Evolutionary conservation across 2,888 invertebrate genomes (phyloP).

Genomic region (Phaonia tiefii): DNA sequence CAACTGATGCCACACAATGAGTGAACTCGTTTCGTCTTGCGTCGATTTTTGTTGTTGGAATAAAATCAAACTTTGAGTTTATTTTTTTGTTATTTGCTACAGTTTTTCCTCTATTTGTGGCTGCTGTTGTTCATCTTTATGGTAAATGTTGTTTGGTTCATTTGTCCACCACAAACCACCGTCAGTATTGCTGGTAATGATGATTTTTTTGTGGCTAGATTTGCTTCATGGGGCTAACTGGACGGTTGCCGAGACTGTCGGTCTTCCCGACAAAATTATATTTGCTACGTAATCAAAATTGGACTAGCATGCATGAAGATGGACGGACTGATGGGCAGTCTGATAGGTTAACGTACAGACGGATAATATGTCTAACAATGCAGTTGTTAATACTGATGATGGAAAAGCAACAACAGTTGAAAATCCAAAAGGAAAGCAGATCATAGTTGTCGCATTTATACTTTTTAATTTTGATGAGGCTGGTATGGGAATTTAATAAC

Average conservation of each 20-base stretch:
- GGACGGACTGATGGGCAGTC: neutral
- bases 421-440: slow-evolving; percentile 64
- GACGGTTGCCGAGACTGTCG: slow-evolving; percentile 26
- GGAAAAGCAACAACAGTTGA: slow-evolving; percentile 33
- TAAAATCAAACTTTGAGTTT: slow-evolving; percentile 59
- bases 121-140: slow-evolving; percentile 18
- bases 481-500: no score
- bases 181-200: slow-evolving; percentile 38
- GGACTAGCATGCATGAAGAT: slow-evolving; percentile 38
- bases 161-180: slow-evolving; percentile 59
- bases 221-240: slow-evolving; percentile 53
- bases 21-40: slow-evolving; percentile 62
- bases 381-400: slow-evolving; percentile 61
- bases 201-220: slow-evolving; percentile 56
- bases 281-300: slow-evolving; percentile 63
- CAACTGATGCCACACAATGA: slow-evolving; percentile 66
- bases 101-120: slow-evolving; percentile 17
- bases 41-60: slow-evolving; percentile 34
- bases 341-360: slow-evolving; percentile 39
- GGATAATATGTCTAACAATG: slow-evolving; percentile 48
- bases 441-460: slow-evolving; percentile 61
- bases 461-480: slow-evolving; percentile 32
- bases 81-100: slow-evolving; percentile 25
- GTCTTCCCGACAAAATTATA: slow-evolving; percentile 55
- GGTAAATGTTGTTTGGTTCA: slow-evolving; percentile 49